A percentile compares a stretch with the other conserved stretches of the same genome.
These are phyloP conservation scores for Mythimna albipuncta DNA, from an alignment of 2,888 invertebrate species.

Conservation along the genomic window DNA sequence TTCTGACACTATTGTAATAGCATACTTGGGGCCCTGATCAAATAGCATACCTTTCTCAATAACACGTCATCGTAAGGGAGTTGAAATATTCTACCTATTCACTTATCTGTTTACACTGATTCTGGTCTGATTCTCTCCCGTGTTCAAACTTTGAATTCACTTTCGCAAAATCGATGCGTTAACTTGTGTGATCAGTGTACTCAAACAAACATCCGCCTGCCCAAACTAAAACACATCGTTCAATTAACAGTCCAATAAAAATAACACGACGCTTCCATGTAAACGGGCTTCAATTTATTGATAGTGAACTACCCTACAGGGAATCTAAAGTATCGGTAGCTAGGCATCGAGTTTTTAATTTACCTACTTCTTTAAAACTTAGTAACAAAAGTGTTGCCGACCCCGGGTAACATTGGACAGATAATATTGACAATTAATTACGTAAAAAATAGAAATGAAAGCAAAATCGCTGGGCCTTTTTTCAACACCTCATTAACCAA, in stretches of 20 bases:
- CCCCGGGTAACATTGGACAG: background rate
- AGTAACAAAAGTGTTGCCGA: background rate
- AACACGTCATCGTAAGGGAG: too few species aligned
- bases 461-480: background rate
- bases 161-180: constrained; percentile 39
- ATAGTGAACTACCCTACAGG: constrained; percentile 20
- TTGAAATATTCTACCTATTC: too few species aligned
- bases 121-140: constrained; percentile 4
- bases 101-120: background rate
- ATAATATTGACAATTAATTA: background rate
- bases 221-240: constrained; percentile 52
- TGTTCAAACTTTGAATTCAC: constrained; percentile 25
- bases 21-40: too few species aligned
- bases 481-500: background rate
- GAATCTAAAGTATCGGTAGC: constrained; percentile 1
- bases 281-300: constrained; percentile 32
- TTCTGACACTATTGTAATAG: too few species aligned
- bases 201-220: constrained; percentile 41
- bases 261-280: constrained; percentile 46
- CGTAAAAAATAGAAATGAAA: background rate
- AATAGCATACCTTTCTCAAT: too few species aligned
- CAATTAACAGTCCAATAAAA: constrained; percentile 49
- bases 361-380: background rate
- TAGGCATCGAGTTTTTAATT: background rate
- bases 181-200: constrained; percentile 39